Evolutionary conservation across 2,113 vertebrate genomes (phyloP).

Genomic region (Actenoides lindsayi): DNA sequence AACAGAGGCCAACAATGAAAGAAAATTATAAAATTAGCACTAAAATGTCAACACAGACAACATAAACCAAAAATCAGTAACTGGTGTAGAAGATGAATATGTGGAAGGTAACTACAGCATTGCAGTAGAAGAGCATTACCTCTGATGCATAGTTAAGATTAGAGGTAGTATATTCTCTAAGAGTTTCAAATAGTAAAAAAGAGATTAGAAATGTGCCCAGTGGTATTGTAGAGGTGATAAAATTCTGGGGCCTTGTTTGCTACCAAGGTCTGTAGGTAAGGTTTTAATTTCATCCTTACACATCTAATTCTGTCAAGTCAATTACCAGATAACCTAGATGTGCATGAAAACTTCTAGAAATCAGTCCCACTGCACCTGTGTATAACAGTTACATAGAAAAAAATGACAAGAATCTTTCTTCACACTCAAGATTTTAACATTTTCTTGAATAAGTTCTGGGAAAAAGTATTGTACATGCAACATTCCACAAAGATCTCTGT

Average conservation of each 20-base stretch:
- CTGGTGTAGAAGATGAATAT: not conserved
- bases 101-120: not conserved
- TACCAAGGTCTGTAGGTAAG: not conserved
- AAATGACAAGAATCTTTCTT: not conserved
- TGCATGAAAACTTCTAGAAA: not conserved
- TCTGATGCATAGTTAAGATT: not conserved
- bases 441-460: not conserved
- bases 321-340: not conserved
- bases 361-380: not conserved
- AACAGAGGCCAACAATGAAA: not conserved
- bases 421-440: not conserved
- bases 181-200: not conserved
- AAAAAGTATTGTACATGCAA: not conserved
- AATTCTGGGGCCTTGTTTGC: not conserved
- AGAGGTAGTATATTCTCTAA: not conserved
- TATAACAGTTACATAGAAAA: not conserved
- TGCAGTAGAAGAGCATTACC: not conserved
- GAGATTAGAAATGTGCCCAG: not conserved
- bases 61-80: not conserved
- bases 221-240: not conserved
- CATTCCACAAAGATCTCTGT: not conserved
- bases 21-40: not conserved
- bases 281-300: not conserved
- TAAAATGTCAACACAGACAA: not conserved
- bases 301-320: not conserved